Base-by-base conservation (phyloP, 1,140 invertebrate genomes). In the Telenomus remus region DNA sequence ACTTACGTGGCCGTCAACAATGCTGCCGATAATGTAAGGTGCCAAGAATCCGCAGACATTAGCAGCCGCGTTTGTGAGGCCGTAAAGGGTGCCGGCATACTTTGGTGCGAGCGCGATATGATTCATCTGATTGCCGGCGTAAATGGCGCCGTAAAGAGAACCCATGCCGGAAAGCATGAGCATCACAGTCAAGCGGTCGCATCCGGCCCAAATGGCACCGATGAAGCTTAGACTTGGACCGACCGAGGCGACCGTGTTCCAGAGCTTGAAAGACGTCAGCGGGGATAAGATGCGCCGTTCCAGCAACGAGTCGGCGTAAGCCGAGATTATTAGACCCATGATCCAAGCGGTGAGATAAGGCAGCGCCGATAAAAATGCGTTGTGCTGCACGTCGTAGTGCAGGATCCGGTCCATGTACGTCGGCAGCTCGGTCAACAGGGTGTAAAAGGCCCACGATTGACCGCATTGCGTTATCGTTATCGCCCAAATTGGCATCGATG, bases 381-480 rank as follows among this genome's bases (percentile, higher is more conserved):
- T 78, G 15, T 81, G 69, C 84, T 96, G 91, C 50, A 98, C 93
- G 79, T 96, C 91, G 78, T 96, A 96, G 82, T 97, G 94, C 43
- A 98, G 88, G 64, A 98, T 95, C 87, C 95, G 93, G 74, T 94
- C 93, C 94, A 99, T 96, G 80, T 98, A 99, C 0, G 95, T 96
- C 0, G 97, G 97, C 49, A 99, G 85, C 83, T 97, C 95, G 0
- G 95, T 98, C 4, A 98, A 89, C 80, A 98, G 93, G 12, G 96
- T 98, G 87, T 98, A 98, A 88, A 97, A 97, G 3, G 94, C 94
- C 96, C 96, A 98, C 47, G 95, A 93, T 80, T 97, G 94, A 44
- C 95, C 95, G 82, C 97, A 96, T 83, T 98, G 96, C 6, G 95
- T 95, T 11, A 95, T 89, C 5, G 94, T 86, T 60, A 94, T 94